phyloP scores from a whole-genome alignment of 2,888 invertebrate species.

The Piscicola geometra region DNA sequence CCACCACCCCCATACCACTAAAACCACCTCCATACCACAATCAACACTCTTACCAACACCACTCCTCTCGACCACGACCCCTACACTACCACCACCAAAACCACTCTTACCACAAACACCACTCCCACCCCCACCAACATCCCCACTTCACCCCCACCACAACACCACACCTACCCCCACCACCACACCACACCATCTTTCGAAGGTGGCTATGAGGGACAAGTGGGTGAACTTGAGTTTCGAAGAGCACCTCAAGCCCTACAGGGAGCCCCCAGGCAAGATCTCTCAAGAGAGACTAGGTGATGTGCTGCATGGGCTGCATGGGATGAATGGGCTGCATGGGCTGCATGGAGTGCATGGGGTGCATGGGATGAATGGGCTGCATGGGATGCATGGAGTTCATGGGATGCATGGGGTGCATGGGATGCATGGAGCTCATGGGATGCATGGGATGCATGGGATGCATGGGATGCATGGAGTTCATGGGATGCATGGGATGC shows the following conservation, averaged over 20 bases:
- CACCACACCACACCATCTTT: neutral
- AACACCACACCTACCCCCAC: neutral
- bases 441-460: neutral
- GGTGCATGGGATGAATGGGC: no score
- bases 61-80: no score
- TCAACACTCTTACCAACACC: neutral
- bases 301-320: constrained; percentile 42
- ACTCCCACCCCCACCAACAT: no score
- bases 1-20: no score
- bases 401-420: neutral
- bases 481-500: neutral
- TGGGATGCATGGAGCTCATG: neutral
- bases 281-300: constrained; percentile 53
- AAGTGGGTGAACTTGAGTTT: constrained; percentile 99
- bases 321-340: neutral
- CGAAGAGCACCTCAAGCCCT: constrained; percentile 93
- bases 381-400: neutral
- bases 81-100: no score
- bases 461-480: neutral
- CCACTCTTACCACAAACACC: no score
- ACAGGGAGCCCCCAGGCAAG: constrained; percentile 65
- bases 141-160: no score
- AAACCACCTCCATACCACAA: no score
- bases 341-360: neutral
- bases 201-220: constrained; percentile 75